Evolutionary conservation across 2,113 vertebrate species (phyloP).

Genomic region (Hippocampus barbouri): DNA sequence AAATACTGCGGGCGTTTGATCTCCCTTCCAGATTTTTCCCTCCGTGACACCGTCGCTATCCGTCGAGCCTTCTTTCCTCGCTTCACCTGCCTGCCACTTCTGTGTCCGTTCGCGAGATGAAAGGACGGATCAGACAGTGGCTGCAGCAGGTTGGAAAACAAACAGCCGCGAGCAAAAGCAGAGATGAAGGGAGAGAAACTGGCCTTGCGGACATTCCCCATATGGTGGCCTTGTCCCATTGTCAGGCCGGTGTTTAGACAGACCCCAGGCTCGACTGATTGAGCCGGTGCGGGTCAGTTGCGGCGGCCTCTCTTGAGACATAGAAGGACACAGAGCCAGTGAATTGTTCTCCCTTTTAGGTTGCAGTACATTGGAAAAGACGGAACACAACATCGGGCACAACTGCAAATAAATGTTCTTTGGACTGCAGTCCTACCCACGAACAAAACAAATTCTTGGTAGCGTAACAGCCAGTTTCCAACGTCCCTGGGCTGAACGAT

Average conservation of each 20-base stretch:
- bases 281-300: constrained; percentile 41
- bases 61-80: constrained; percentile 21
- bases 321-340: constrained; percentile 13
- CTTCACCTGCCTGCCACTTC: constrained; percentile 59
- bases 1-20: constrained; percentile 40
- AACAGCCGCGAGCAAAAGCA: constrained; percentile 51
- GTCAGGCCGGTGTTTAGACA: constrained; percentile 56
- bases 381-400: not conserved
- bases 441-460: not conserved
- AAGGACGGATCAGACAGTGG: constrained; percentile 50
- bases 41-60: constrained; percentile 24
- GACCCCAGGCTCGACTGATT: constrained; percentile 51
- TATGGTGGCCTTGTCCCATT: constrained; percentile 55
- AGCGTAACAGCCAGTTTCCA: too few species aligned
- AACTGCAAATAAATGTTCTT: not conserved
- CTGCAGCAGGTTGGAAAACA: constrained; percentile 71
- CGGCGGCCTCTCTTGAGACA: constrained; percentile 28
- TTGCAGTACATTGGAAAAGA: not conserved
- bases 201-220: constrained; percentile 58
- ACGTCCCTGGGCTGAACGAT: not conserved
- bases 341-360: not conserved
- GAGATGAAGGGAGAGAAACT: constrained; percentile 44
- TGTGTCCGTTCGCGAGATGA: constrained; percentile 53
- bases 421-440: not conserved
- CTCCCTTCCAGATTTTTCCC: constrained; percentile 23